A percentile compares a stretch with the other conserved stretches of the same genome.
Evolutionary conservation across 2,888 invertebrate species (phyloP).

Genomic region (Macrostomum cliftonense): DNA sequence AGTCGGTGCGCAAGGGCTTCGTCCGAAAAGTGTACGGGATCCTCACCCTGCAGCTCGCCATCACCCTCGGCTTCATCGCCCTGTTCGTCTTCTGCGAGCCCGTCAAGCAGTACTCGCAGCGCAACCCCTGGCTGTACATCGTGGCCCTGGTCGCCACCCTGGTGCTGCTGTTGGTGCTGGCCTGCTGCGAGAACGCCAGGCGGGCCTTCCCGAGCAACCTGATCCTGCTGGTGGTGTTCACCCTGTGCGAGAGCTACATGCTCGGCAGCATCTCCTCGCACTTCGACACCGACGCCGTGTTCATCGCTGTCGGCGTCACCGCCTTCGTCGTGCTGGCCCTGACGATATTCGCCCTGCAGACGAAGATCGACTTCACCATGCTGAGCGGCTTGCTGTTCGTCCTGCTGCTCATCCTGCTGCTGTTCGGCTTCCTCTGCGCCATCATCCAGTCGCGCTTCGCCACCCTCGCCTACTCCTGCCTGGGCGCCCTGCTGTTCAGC

Average conservation of each 20-base stretch:
- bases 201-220: conserved; percentile 68
- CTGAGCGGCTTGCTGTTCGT: conserved; percentile 57
- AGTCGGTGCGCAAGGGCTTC: conserved; percentile 39
- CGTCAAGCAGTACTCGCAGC: conserved; percentile 18
- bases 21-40: conserved; percentile 58
- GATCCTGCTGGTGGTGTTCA: conserved; percentile 64
- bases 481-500: conserved; percentile 63
- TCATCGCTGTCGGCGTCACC: conserved; percentile 79
- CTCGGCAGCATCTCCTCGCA: conserved; percentile 44
- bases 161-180: conserved; percentile 59
- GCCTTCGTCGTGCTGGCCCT: conserved; percentile 59
- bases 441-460: conserved; percentile 42
- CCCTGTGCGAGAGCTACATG: conserved; percentile 45
- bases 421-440: conserved; percentile 57
- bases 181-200: conserved; percentile 65
- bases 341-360: conserved; percentile 73
- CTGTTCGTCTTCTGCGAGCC: conserved; percentile 44
- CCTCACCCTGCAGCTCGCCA: conserved; percentile 58
- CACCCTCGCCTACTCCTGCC: conserved; percentile 51
- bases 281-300: conserved; percentile 47
- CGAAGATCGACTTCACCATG: conserved; percentile 39
- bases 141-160: conserved; percentile 44
- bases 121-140: conserved; percentile 25
- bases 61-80: conserved; percentile 58
- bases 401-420: conserved; percentile 51